A percentile compares a stretch with the other conserved stretches of the same genome.
phyloP scores from a whole-genome alignment of 2,113 vertebrate species.

The Melanostigma gelatinosum region DNA sequence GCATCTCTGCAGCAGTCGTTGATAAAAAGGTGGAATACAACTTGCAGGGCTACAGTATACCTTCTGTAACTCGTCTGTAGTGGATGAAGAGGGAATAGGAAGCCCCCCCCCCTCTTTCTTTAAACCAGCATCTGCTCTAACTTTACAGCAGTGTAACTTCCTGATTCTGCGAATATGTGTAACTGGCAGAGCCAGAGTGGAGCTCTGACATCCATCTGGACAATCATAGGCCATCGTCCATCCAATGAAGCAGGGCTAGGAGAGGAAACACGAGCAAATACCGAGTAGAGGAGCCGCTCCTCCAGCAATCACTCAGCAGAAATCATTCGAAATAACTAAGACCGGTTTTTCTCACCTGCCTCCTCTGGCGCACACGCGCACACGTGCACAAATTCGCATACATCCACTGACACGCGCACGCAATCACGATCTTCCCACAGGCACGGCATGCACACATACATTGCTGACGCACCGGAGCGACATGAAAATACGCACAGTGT shows the following conservation, averaged over 20 bases:
- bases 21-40: constrained; percentile 16
- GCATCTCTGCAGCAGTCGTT: constrained; percentile 12
- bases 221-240: constrained; percentile 59
- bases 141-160: constrained; percentile 51
- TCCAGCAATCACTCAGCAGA: constrained; percentile 68
- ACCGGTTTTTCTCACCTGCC: constrained; percentile 14
- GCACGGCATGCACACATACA: constrained; percentile 19
- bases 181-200: constrained; percentile 46
- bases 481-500: constrained; percentile 47
- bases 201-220: constrained; percentile 59
- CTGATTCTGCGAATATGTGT: constrained; percentile 48
- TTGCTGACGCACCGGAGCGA: constrained; percentile 58
- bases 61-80: constrained; percentile 17
- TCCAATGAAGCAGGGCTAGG: constrained; percentile 20
- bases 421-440: neutral
- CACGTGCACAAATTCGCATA: neutral
- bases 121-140: constrained; percentile 31
- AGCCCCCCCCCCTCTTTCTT: neutral
- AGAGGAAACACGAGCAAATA: constrained; percentile 35
- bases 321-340: constrained; percentile 68
- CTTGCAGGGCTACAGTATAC: constrained; percentile 15
- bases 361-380: constrained; percentile 5
- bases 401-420: constrained; percentile 25
- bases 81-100: neutral
- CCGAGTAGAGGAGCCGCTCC: constrained; percentile 46